Base-by-base conservation (phyloP, 2,888 invertebrate genomes). In the Tuberolachnus salignus region DNA sequence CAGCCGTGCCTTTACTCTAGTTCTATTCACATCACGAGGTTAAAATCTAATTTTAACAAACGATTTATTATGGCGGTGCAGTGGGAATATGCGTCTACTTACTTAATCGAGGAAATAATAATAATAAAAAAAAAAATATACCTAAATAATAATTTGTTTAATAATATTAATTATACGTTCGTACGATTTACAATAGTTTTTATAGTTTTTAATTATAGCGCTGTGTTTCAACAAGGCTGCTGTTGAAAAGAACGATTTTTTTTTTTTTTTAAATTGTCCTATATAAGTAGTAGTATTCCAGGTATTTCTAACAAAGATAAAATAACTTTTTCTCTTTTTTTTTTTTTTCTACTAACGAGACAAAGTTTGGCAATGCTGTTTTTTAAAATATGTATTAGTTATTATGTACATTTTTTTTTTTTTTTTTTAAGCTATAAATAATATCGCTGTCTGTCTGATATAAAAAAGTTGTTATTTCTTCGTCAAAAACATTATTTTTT, bases 341-440 rank as follows among this genome's bases (percentile, higher is more conserved):
- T 34, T 6, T 34, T 44, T 57, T 55, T 46, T 59, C 19, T 14
- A 42, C 42, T 63, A 19, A 21, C 51, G 61, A 55, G 34, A 61
- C 34, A 61, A 61, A 72, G 51, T 69, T 53, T 11, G 8, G 66
- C 26, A 8, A 23, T 26, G 16, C 4, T 72, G 49, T 9, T 72
- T 1, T 16, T 44, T 19, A 61, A 49, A 34, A 34, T 34, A 34
- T 34, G 6, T 34, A 34, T 34, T 34, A 34, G 34, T 49, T 34
- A 72, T 51, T 51, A 49, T 16, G 34, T 10, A 51, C 6, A 19
- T 14, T 19, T 72, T 72, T 61, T 72, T 51, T 61, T 34, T 34
- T 34, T 34, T 34, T 34, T 72, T 49, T 26, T 51, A 49, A 26
- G n/a, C n/a, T 34, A 61, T 72, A 61, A 72, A 72, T 72, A 34